These are phyloP conservation scores for Gobius niger DNA, from an alignment of 2,113 vertebrate genomes.

Conservation along the genomic window DNA sequence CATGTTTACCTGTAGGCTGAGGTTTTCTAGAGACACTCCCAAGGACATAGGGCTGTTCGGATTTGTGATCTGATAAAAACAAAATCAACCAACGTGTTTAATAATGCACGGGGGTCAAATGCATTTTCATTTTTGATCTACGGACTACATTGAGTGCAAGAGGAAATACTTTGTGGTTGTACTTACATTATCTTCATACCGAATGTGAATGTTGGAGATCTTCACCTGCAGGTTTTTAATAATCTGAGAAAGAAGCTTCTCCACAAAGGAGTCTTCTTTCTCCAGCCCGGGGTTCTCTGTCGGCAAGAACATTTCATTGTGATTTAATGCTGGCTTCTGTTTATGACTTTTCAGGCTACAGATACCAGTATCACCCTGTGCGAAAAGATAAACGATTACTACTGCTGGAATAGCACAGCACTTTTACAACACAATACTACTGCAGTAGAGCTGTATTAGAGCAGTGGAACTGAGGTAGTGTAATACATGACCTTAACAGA, in stretches of 20 bases:
- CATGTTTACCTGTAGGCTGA: constrained; percentile 91
- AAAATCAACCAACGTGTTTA: constrained; percentile 1
- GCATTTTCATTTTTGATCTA: too few relatives aligned
- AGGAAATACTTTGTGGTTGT: neutral
- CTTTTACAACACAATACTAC: too few relatives aligned
- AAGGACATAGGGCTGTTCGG: constrained; percentile 87
- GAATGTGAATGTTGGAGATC: constrained; percentile 94
- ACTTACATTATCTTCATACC: constrained; percentile 98
- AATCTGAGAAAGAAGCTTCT: constrained; percentile 96
- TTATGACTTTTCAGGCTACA: too few relatives aligned
- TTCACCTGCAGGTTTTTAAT: constrained; percentile 98
- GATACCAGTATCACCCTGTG: too few relatives aligned
- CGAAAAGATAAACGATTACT: too few relatives aligned
- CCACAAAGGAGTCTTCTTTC: constrained; percentile 92
- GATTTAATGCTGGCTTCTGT: too few relatives aligned
- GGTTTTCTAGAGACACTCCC: constrained; percentile 94
- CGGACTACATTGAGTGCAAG: too few relatives aligned
- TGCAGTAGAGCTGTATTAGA: too few relatives aligned
- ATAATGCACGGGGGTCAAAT: too few relatives aligned
- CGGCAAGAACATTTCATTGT: neutral
- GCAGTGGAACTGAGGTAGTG: too few relatives aligned
- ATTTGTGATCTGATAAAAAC: constrained; percentile 86
- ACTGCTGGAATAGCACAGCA: too few relatives aligned
- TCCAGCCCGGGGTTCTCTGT: constrained; percentile 84
- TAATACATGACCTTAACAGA: neutral